Base-by-base conservation (phyloP, 2,888 invertebrate genomes). In the Escarpia spicata region DNA sequence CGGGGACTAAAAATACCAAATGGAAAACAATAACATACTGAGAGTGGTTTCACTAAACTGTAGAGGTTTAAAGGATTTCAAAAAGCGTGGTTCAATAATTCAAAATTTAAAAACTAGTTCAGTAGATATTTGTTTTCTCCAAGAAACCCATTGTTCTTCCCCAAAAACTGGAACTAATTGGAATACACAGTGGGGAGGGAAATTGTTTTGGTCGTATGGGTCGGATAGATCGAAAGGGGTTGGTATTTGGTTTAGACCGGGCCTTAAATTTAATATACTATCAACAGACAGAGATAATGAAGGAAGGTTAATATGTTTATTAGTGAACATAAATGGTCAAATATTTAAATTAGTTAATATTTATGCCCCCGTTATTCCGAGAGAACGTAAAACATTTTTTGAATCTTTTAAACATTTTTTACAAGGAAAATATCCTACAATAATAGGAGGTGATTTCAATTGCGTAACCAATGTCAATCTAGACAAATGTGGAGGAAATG, bases 131-230 rank as follows among this genome's bases (percentile, higher is more conserved):
- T 91, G 91, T 44, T 91, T 31, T 31, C 0, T 37, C 37, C 91
- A 91, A n/a, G 91, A 91, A 91, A 91, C 91, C 2, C 91, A 91
- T 44, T 91, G 91, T 91, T 91, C 8, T 91, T 31, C 91, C n/a
- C 19, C 3, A 31, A 26, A 44, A 19, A 31, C 43, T 43, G 90
- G 1, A 31, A 31, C 2, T 26, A 15, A 31, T 31, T 43, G 37
- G 12, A 44, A 37, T 44, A 26, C 31, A 26, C 44, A 44, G 19
- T 91, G 12, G 6, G 91, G 2, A n/a, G 91, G 91, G n/a, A 31
- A 91, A 31, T 31, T 19, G 6, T 31, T n/a, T 31, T 91, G 91
- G 91, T 31, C 91, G 2, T 91, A n/a, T 44, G 91, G 91, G 6
- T 1, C 43, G 0, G n/a, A 15, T 43, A 2, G 37, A 1, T 91